Base-by-base conservation (phyloP, 2,113 vertebrate genomes). In the Psittacus erithacus region DNA sequence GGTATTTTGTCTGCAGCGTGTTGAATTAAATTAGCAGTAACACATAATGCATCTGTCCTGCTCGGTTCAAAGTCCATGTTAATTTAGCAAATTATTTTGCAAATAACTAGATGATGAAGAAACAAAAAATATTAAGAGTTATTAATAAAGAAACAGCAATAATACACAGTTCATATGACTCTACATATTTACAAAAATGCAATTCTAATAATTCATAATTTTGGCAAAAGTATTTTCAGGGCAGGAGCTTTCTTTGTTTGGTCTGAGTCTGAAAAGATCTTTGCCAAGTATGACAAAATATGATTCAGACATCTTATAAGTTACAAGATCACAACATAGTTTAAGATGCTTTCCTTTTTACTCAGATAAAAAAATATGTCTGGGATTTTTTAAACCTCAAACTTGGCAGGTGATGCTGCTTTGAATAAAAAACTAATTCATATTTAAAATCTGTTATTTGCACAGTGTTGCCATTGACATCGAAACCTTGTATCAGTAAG, bases 251-350 rank as follows among this genome's bases (percentile, higher is more conserved):
- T n/a, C 85, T 76, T 87, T 96, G 86, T 95, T 96, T 96, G 87
- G 82, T 94, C 93, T 95, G 47, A 53, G 65, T 83, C 67, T 91
- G 60, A 64, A 62, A 53, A 81, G 15, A 22, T 38, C 73, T 92
- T 74, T 94, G 92, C 95, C 95, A 96, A 96, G 38, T 74, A 96
- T 95, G 92, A 95, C 67, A 94, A 94, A 95, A 96, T 17, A 43
- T 15, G 19, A 82, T 93, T 94, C 93, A 91, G 82, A 91, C n/a
- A 84, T 95, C 80, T 77, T 87, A 18, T 68, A 75, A 76, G 76
- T 95, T 96, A 93, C 57, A 46, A 92, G 81, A 85, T 92, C 78
- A 88, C 76, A 93, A 75, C 50, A 79, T 13, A 82, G 41, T 60
- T 70, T 82, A 87, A 88, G 39, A 84, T 55, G n/a, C 27, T 63